Conservation (phyloP, 1,140 invertebrate genomes). For the Drosophila paulistorum region DNA sequence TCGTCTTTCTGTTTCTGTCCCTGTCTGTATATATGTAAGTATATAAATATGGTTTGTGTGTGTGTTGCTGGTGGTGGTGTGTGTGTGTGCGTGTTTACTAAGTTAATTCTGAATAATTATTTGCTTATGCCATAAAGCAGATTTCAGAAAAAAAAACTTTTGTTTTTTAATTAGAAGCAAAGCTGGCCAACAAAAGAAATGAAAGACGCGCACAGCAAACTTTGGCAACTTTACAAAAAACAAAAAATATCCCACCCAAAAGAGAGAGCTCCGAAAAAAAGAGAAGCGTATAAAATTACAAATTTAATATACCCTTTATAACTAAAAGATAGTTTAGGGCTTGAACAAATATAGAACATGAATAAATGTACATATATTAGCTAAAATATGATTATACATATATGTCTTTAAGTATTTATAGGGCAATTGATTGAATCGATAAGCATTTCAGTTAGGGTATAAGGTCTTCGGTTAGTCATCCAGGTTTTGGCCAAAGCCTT, state of each 20-base stretch:
- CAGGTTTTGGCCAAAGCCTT: too few species aligned
- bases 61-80: neutral
- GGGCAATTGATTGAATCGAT: too few species aligned
- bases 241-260: slow-evolving; percentile 17
- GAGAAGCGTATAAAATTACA: slow-evolving; percentile 58
- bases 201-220: slow-evolving; percentile 26
- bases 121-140: slow-evolving; percentile 76
- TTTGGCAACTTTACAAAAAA: slow-evolving; percentile 61
- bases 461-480: too few species aligned
- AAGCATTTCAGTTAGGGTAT: too few species aligned
- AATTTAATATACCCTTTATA: slow-evolving; percentile 31
- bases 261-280: slow-evolving; percentile 36
- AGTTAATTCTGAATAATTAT: slow-evolving; percentile 72
- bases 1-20: slow-evolving; percentile 2
- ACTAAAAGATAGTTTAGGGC: neutral
- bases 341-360: neutral
- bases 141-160: slow-evolving; percentile 76
- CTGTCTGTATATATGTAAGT: neutral
- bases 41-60: neutral
- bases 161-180: slow-evolving; percentile 75
- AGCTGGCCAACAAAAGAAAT: slow-evolving; percentile 66
- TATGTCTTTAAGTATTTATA: too few species aligned
- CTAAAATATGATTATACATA: too few species aligned
- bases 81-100: slow-evolving; percentile 38
- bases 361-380: too few species aligned